Base-by-base conservation (phyloP, 2,888 invertebrate genomes). In the Hypselothyrea guttata region DNA sequence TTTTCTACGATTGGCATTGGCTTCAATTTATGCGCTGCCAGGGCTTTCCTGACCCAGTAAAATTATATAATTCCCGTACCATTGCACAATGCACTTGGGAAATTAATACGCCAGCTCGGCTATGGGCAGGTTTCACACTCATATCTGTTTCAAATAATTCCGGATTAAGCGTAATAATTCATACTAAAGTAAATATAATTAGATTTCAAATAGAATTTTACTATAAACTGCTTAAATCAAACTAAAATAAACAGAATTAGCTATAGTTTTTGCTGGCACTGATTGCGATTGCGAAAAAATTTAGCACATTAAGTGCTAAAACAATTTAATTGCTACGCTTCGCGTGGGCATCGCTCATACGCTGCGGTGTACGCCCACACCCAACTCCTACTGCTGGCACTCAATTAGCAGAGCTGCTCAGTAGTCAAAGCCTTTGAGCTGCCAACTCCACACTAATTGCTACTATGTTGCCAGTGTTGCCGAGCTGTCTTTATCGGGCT, bases 11-110 rank as follows among this genome's bases (percentile, higher is more conserved):
- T 70, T 72, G 66, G 70, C 72, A 66, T 72, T 59, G 61, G 47
- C 56, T 28, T 55, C 52, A 61, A 70, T 78, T 57, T 64, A 64
- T 61, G 71, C 35, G 52, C 61, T 64, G 41, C n/a, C 38, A 33
- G 31, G 18, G 12, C 47, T 48, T 16, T 11, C 38, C 12, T 13
- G 28, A 47, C 31, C 27, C 49, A 55, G 9, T 35, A 40, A 48
- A n/a, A n/a, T n/a, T n/a, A n/a, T 31, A 44, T 62, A 33, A 46
- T 46, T 46, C 30, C 18, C 38, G n/a, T 15, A 62, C 18, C 55
- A 22, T 18, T 12, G 41, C 34, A 49, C 61, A 75, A 70, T 69
- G 64, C 79, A 76, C 79, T 70, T 62, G 79, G 83, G 79, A 79
- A 81, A 81, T 81, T 79, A 81, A 62, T 68, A 54, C n/a, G 51